Evolutionary conservation across 1,140 invertebrate species (phyloP), one percentile per base, ranked within the genome.

Genomic region (Delia radicum): DNA sequence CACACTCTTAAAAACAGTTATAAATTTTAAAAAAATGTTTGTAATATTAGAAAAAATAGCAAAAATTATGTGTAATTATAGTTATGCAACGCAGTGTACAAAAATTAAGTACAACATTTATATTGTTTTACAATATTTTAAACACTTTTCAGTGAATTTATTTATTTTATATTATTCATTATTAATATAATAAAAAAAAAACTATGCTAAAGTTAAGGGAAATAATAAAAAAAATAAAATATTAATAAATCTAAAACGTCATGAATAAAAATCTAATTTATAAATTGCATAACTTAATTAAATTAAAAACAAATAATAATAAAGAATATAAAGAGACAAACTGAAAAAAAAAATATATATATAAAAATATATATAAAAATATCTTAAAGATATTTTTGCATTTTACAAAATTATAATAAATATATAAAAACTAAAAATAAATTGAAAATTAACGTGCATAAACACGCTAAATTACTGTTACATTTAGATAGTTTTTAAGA

Each of bases 151-250:
- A 69, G 65, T 69, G 65, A 69, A 69, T 69, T 69, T 69, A 33
- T 69, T 69, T 69, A 69, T 69, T 69, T 33, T 33, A 37, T 69
- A 69, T 33, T 37, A 21, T 69, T 21, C 33, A 69, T 69, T 69
- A 69, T 69, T 69, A 69, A 69, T 69, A 21, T 69, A 69, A 69
- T 69, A 73, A 73, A 46, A 73, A 48, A 73, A 73, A 73, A 26
- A 10, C 15, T 73, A 46, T 48, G 6, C 71, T 73, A 48, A 73
- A 7, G n/a, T 55, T 55, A 55, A 55, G 48, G 24, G 6, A 18
- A 55, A 55, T 21, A 21, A 21, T 21, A 55, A 55, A 21, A 1
- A 2, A 10, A 24, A 24, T 18, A 1, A 1, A 0, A 24, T 21
- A 24, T 55, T 55, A n/a, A 55, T 55, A 55, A 55, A 55, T 21